phyloP scores from a whole-genome alignment of 2,797 vertebrate genomes.

The Crypturellus tataupa region DNA sequence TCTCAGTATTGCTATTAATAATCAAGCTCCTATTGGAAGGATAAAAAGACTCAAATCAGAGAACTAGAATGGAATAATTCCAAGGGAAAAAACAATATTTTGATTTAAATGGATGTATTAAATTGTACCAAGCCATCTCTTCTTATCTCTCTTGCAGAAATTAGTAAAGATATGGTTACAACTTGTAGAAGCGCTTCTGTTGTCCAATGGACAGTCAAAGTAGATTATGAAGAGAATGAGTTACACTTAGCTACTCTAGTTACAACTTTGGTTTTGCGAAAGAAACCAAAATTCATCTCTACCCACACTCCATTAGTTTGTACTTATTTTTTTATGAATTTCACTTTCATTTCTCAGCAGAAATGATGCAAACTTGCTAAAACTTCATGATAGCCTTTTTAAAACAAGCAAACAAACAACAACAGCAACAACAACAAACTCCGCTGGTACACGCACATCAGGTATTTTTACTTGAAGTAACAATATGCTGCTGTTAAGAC shows the following conservation, averaged over 20 bases:
- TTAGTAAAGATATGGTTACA: background rate
- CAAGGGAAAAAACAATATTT: slow-evolving; percentile 51
- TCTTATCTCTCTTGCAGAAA: slow-evolving; percentile 5
- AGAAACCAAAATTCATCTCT: background rate
- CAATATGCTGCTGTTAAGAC: background rate
- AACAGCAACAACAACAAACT: no score
- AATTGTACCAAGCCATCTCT: background rate
- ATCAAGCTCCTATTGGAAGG: background rate
- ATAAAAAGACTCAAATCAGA: background rate
- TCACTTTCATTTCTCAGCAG: slow-evolving; percentile 1
- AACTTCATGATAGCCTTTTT: background rate
- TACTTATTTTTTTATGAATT: background rate
- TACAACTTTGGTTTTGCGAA: background rate
- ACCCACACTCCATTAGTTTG: background rate
- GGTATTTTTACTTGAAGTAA: background rate
- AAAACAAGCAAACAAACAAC: background rate
- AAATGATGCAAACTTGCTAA: background rate
- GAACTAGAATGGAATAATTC: background rate
- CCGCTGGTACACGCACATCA: background rate
- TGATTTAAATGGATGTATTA: slow-evolving; percentile 53
- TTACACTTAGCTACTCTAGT: background rate
- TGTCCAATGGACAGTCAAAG: background rate
- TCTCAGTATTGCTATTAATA: slow-evolving; percentile 26
- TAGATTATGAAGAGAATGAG: background rate
- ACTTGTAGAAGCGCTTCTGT: background rate